Conservation (phyloP, 2,888 invertebrate genomes). For the Pristionchus fissidentatus region DNA sequence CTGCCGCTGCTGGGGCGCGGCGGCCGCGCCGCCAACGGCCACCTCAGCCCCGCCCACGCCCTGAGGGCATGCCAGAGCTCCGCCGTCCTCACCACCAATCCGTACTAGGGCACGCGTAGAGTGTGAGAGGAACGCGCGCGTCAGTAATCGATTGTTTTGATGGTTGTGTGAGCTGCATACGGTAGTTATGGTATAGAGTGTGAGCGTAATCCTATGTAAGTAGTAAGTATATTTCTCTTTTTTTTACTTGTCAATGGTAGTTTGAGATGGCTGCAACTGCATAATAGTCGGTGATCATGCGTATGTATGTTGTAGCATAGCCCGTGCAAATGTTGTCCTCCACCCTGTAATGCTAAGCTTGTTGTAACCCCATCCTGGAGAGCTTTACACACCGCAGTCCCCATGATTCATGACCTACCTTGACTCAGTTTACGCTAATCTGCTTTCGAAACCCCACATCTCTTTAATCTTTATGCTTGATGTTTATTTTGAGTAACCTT, state of each 20-base stretch:
- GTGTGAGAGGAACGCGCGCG: too few relatives aligned
- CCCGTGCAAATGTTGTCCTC: background rate
- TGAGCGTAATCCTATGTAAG: too few relatives aligned
- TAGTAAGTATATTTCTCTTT: background rate
- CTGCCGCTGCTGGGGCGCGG: background rate
- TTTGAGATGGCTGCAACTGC: background rate
- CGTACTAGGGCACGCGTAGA: too few relatives aligned
- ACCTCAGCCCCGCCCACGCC: constrained; percentile 2
- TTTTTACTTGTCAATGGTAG: background rate
- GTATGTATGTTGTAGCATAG: background rate
- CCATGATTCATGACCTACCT: background rate
- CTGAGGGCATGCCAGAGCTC: constrained; percentile 33
- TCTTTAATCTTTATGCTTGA: background rate
- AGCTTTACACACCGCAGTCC: background rate
- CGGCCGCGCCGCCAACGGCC: background rate
- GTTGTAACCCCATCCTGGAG: background rate
- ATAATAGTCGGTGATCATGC: background rate
- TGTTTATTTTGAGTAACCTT: constrained; percentile 3
- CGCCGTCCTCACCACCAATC: constrained; percentile 32
- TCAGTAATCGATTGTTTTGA: background rate
- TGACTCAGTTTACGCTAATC: constrained; percentile 13
- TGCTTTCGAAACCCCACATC: background rate
- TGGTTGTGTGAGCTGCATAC: background rate
- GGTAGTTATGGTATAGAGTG: background rate
- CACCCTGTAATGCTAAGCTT: background rate